Conservation (phyloP, 92 coral and sea anemone species). For the Zoanthus gigantus region DNA sequence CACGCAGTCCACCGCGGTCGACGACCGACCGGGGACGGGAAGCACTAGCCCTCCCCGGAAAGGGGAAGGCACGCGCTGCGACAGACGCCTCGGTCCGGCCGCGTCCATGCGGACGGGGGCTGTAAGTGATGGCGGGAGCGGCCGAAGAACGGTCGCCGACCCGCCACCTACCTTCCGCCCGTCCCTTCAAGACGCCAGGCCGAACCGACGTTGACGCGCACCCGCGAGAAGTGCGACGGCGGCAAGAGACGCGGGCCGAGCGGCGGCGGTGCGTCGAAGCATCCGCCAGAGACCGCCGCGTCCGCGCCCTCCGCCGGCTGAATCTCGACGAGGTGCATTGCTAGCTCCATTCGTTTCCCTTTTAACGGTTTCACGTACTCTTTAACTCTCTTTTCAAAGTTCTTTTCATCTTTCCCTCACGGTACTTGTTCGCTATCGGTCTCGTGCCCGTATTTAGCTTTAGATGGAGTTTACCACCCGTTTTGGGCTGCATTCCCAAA, state of each 20-base stretch:
- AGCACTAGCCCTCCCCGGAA: background rate
- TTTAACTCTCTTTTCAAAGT: background rate
- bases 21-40: background rate
- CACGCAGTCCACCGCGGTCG: background rate
- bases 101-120: background rate
- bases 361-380: background rate
- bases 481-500: too few species aligned
- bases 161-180: background rate
- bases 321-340: background rate
- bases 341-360: background rate
- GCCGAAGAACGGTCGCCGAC: background rate
- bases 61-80: background rate
- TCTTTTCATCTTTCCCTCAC: background rate
- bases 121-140: background rate
- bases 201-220: background rate
- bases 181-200: background rate
- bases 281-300: background rate
- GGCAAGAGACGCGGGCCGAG: background rate
- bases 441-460: background rate
- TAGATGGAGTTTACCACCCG: too few species aligned
- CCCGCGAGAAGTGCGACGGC: background rate
- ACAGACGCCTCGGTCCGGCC: too few species aligned
- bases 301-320: background rate
- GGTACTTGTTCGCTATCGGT: background rate
- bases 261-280: background rate